Conservation (phyloP, 2,888 invertebrate species). For the Digitonthophagus gazella region DNA sequence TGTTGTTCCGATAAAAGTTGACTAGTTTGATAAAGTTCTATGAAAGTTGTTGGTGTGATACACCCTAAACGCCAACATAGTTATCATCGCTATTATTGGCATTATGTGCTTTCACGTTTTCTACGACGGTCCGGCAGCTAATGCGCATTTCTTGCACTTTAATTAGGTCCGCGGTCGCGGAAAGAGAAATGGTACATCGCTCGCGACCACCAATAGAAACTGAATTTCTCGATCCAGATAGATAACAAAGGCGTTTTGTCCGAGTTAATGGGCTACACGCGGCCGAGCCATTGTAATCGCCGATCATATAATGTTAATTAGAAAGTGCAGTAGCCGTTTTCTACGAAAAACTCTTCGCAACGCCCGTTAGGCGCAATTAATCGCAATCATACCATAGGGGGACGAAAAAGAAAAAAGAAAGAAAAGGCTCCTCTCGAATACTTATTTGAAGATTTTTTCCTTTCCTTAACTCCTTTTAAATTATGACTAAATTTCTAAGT, state of each 20-base stretch:
- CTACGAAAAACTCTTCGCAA: background rate
- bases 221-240: background rate
- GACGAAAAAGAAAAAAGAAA: background rate
- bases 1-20: no score
- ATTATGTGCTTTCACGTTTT: background rate
- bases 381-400: background rate
- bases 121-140: background rate
- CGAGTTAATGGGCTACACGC: background rate
- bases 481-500: no score
- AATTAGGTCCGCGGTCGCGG: background rate
- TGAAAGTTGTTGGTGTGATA: no score
- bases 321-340: background rate
- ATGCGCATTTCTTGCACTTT: background rate
- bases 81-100: background rate
- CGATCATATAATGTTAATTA: background rate
- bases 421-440: background rate
- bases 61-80: background rate
- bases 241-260: background rate
- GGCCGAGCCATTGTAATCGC: background rate
- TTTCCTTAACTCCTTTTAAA: no score
- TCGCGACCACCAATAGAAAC: background rate
- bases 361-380: background rate
- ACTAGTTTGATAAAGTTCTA: no score
- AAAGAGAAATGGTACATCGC: background rate
- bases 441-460: no score